Evolutionary conservation across 1,140 invertebrate species (phyloP).

Genomic region (Meloidogyne chitwoodi): DNA sequence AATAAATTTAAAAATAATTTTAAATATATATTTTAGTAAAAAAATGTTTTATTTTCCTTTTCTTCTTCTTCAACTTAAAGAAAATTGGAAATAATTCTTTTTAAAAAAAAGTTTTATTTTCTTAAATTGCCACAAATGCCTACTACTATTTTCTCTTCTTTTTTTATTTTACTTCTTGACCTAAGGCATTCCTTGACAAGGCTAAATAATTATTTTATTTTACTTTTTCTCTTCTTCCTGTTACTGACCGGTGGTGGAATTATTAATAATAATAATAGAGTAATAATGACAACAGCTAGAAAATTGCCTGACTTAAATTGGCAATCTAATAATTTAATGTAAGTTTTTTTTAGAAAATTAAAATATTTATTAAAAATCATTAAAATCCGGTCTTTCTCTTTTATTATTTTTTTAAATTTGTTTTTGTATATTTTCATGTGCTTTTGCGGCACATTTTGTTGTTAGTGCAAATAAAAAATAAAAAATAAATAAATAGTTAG

Average conservation of each 20-base stretch:
- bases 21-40: not conserved
- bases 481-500: not conserved
- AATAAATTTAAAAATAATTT: not conserved
- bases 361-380: not conserved
- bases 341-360: not conserved
- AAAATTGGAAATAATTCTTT: not conserved
- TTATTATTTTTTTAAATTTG: not conserved
- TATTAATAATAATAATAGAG: not conserved
- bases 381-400: not conserved
- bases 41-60: not conserved
- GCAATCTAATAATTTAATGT: constrained; percentile 20
- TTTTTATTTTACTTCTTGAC: not conserved
- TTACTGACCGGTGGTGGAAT: not conserved
- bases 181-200: not conserved
- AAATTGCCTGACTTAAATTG: constrained; percentile 15
- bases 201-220: not conserved
- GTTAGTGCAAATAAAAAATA: not conserved
- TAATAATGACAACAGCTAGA: not conserved
- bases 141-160: not conserved
- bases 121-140: not conserved
- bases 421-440: not conserved
- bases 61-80: not conserved
- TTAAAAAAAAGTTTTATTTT: not conserved
- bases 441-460: not conserved
- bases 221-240: constrained; percentile 2